A percentile compares a stretch with the other conserved stretches of the same genome.
These are phyloP conservation scores for Porites australiensis DNA, from an alignment of 64 coral and sea anemone genomes.

Conservation along the genomic window DNA sequence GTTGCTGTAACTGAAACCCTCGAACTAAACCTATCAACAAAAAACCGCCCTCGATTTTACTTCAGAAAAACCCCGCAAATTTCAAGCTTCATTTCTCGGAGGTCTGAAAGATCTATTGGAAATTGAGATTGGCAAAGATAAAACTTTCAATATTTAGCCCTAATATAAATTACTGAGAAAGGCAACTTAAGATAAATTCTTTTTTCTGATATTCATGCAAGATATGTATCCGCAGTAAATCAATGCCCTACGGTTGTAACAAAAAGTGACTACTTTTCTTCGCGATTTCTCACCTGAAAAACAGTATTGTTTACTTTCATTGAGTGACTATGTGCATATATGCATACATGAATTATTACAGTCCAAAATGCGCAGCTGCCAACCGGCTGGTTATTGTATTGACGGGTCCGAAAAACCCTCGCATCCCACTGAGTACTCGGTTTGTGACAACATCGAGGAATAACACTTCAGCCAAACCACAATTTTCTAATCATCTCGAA, in stretches of 20 bases:
- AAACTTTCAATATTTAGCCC: neutral
- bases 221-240: neutral
- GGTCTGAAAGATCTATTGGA: neutral
- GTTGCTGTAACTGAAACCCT: no score
- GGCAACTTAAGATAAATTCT: neutral
- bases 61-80: neutral
- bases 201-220: neutral
- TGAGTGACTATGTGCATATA: neutral
- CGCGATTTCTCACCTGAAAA: slow-evolving; percentile 3
- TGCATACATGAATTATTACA: slow-evolving; percentile 16
- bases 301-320: slow-evolving; percentile 18
- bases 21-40: neutral
- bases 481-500: neutral
- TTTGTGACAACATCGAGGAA: neutral
- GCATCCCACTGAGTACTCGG: neutral
- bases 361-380: neutral
- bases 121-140: neutral
- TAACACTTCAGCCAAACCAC: neutral
- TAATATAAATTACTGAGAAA: neutral
- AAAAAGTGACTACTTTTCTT: slow-evolving; percentile 14
- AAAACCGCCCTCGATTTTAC: neutral
- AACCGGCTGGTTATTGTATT: neutral
- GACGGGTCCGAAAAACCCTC: neutral
- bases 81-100: neutral
- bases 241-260: neutral